A percentile compares a stretch with the other conserved stretches of the same genome.
Conservation (phyloP, 2,888 invertebrate genomes). For the Dicyrtomina minuta region DNA sequence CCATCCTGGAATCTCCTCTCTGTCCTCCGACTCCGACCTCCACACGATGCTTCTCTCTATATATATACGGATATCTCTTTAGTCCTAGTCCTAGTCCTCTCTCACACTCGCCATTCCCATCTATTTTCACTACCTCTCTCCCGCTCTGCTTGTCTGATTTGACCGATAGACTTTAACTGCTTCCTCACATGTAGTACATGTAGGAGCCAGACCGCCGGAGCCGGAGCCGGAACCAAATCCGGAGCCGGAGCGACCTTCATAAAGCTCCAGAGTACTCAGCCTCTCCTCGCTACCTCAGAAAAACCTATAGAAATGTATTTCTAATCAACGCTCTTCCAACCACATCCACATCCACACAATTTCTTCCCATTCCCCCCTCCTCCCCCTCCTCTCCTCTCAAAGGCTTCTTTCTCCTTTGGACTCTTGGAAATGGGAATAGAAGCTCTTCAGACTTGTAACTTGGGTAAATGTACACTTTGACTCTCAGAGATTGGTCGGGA, state of each 20-base stretch:
- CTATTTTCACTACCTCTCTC: slow-evolving; percentile 4
- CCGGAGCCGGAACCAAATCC: too few relatives aligned
- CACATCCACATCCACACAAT: slow-evolving; percentile 8
- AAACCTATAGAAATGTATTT: slow-evolving; percentile 22
- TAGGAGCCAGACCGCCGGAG: too few relatives aligned
- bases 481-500: too few relatives aligned
- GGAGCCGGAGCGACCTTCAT: too few relatives aligned
- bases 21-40: background rate
- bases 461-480: too few relatives aligned
- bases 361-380: slow-evolving; percentile 1
- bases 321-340: slow-evolving; percentile 36
- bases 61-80: too few relatives aligned
- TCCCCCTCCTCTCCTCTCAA: background rate
- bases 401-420: too few relatives aligned
- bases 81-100: slow-evolving; percentile 6
- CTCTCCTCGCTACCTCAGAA: background rate
- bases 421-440: background rate
- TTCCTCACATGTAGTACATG: too few relatives aligned
- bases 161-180: too few relatives aligned
- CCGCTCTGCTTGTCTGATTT: background rate
- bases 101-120: background rate
- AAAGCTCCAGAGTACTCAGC: too few relatives aligned
- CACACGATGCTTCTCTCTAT: too few relatives aligned
- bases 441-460: too few relatives aligned
- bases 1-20: slow-evolving; percentile 13